These are phyloP conservation scores for Melierax canorus DNA, from an alignment of 2,113 vertebrate genomes.

Conservation along the genomic window DNA sequence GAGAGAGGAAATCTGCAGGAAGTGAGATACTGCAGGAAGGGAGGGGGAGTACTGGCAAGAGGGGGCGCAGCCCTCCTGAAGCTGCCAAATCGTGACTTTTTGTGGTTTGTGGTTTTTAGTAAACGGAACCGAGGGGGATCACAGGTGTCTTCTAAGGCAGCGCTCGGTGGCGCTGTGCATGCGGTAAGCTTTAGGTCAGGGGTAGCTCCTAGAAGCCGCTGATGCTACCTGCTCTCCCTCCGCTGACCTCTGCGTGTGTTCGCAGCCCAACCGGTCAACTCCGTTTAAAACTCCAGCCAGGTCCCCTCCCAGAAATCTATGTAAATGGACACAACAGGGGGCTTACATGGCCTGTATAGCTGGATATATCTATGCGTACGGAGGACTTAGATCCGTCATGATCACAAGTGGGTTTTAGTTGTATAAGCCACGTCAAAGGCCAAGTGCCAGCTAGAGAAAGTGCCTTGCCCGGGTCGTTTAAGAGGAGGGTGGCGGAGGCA, in stretches of 20 bases:
- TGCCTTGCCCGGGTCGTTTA: background rate
- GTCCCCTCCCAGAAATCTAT: background rate
- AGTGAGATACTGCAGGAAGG: too few relatives aligned
- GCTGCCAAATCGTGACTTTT: background rate
- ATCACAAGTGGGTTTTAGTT: background rate
- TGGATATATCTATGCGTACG: background rate
- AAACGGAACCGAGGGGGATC: background rate
- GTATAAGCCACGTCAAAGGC: background rate
- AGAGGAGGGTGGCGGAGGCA: background rate
- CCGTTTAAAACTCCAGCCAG: background rate
- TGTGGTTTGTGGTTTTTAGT: background rate
- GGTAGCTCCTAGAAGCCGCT: background rate
- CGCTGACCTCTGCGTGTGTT: background rate
- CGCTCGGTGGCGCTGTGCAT: fast-evolving
- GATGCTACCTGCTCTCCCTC: background rate
- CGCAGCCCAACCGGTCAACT: background rate
- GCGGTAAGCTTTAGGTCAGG: background rate
- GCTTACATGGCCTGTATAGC: background rate
- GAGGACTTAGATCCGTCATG: background rate
- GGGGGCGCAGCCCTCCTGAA: background rate
- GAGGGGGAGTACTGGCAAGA: background rate
- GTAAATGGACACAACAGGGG: background rate
- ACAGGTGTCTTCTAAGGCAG: background rate
- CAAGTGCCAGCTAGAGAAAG: background rate
- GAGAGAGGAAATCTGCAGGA: background rate